Conservation (phyloP, 2,888 invertebrate species). For the Pheosia gnoma region DNA sequence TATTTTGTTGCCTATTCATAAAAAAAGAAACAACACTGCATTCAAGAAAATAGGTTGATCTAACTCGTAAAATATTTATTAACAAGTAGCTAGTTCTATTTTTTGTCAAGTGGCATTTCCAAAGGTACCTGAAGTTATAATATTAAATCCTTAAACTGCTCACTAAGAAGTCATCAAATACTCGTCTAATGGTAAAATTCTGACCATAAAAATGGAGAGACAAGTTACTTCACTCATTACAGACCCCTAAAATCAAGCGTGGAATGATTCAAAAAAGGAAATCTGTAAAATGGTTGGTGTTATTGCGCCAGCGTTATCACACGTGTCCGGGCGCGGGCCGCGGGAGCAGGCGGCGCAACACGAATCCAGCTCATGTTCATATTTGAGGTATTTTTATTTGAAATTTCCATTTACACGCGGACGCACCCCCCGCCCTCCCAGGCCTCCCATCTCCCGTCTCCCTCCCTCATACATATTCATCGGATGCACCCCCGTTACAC, state of each 20-base stretch:
- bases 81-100: no score
- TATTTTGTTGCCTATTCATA: not conserved
- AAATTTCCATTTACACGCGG: constrained; percentile 83
- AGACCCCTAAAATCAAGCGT: constrained; percentile 31
- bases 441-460: constrained; percentile 20
- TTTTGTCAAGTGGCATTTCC: no score
- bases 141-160: no score
- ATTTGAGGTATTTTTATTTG: constrained; percentile 84
- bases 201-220: not conserved
- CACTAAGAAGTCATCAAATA: not conserved
- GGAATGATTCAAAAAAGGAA: constrained; percentile 49
- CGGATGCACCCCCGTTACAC: constrained; percentile 81
- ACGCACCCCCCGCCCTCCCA: constrained; percentile 41
- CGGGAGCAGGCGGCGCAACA: constrained; percentile 72
- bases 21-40: not conserved
- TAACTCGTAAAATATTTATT: not conserved
- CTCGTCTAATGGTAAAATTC: not conserved
- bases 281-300: constrained; percentile 50
- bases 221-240: constrained; percentile 17
- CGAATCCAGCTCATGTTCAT: constrained; percentile 82
- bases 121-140: no score
- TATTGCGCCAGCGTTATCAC: constrained; percentile 63
- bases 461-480: constrained; percentile 87
- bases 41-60: not conserved
- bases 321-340: constrained; percentile 59